A percentile compares a stretch with the other conserved stretches of the same genome.
These are phyloP conservation scores for Argyresthia goedartella DNA, from an alignment of 2,888 invertebrate species.

Conservation along the genomic window DNA sequence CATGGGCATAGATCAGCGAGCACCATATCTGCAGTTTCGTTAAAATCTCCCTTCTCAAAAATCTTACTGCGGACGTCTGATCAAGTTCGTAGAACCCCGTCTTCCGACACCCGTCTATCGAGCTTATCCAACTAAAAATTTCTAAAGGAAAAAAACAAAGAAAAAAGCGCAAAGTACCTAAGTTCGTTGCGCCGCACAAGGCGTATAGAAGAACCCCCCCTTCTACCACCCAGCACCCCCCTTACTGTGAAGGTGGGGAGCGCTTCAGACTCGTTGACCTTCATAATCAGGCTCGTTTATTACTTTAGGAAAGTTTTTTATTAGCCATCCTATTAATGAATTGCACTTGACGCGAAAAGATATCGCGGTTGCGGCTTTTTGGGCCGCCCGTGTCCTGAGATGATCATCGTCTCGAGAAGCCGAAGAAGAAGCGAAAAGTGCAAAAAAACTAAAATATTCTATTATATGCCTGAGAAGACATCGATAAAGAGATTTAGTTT, in stretches of 20 bases:
- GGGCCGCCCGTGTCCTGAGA: too few species aligned
- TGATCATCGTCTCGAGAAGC: too few species aligned
- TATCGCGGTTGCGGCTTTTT: too few species aligned
- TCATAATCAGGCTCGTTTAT: conserved; percentile 4
- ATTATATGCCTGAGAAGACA: too few species aligned
- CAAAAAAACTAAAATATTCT: too few species aligned
- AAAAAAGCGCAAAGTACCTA: conserved; percentile 5
- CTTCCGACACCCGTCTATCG: conserved; percentile 1
- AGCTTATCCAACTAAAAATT: conserved; percentile 7
- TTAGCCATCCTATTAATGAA: background rate
- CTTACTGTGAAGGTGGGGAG: conserved; percentile 4
- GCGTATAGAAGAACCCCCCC: conserved; percentile 1
- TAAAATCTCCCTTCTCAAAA: background rate
- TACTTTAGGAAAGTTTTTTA: background rate
- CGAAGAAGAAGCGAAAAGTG: too few species aligned
- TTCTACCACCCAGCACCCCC: conserved; percentile 5
- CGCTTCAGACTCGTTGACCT: conserved; percentile 5
- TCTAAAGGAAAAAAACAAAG: background rate
- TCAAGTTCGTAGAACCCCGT: too few species aligned
- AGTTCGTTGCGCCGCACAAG: conserved; percentile 6
- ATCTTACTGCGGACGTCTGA: too few species aligned
- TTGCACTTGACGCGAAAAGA: background rate
- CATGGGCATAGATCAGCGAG: too few species aligned
- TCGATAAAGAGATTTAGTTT: too few species aligned
- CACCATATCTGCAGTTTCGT: background rate